A percentile compares a stretch with the other conserved stretches of the same genome.
These are phyloP conservation scores for Ceramica pisi DNA, from an alignment of 2,888 invertebrate species.

Conservation along the genomic window DNA sequence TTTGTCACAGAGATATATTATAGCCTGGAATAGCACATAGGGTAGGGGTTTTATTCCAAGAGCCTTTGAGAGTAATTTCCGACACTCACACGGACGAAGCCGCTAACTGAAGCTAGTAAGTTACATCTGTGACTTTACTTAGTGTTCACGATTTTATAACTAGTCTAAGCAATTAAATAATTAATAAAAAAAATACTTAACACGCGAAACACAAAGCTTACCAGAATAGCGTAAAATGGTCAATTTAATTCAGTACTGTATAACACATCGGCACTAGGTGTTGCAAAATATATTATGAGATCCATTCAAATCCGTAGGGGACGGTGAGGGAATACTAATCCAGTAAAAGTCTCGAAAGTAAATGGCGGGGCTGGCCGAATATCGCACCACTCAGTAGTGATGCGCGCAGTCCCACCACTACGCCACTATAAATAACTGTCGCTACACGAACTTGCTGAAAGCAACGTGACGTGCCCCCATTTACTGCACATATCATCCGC, in stretches of 20 bases:
- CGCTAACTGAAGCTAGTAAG: too few species aligned
- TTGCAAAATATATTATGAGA: conserved; percentile 54
- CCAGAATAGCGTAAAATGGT: not conserved
- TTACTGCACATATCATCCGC: conserved; percentile 21
- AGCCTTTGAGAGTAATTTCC: too few species aligned
- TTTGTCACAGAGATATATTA: too few species aligned
- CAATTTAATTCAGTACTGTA: conserved; percentile 37
- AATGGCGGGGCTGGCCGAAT: conserved; percentile 56
- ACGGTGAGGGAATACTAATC: conserved; percentile 57
- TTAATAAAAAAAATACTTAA: not conserved
- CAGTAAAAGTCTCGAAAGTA: conserved; percentile 57
- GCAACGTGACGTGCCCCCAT: conserved; percentile 28
- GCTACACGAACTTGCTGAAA: conserved; percentile 47
- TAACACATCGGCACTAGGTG: conserved; percentile 22
- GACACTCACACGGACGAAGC: too few species aligned
- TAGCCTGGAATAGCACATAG: too few species aligned
- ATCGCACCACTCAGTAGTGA: conserved; percentile 59
- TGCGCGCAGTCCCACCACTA: conserved; percentile 49
- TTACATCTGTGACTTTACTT: too few species aligned
- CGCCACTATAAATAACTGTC: conserved; percentile 57
- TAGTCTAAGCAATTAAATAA: not conserved
- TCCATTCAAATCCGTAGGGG: conserved; percentile 56
- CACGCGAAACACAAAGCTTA: not conserved
- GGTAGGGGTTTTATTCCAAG: too few species aligned
- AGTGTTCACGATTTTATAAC: too few species aligned